phyloP scores from a whole-genome alignment of 1,140 invertebrate species.

The Solenopsis invicta region DNA sequence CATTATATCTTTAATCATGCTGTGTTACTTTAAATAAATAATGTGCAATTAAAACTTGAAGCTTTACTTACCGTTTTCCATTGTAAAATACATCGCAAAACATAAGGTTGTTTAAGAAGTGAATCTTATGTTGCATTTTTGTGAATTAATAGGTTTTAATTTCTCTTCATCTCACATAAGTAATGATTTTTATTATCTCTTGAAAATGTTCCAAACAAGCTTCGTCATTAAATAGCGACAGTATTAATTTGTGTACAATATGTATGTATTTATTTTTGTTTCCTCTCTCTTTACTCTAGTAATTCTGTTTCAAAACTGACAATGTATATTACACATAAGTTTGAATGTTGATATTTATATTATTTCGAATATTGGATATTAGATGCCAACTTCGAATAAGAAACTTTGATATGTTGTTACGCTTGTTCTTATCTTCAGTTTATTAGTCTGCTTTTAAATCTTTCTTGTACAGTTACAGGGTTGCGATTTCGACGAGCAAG shows the following conservation, averaged over 20 bases:
- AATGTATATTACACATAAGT: neutral
- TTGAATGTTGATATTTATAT: neutral
- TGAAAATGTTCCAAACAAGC: too few relatives aligned
- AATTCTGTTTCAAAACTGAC: neutral
- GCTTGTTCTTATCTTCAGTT: neutral
- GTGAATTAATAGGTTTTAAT: neutral
- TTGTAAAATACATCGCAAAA: constrained; percentile 14
- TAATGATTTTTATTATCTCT: too few relatives aligned
- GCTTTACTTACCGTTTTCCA: neutral
- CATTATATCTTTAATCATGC: constrained; percentile 31
- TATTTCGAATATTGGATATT: neutral
- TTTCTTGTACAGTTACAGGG: constrained; percentile 33
- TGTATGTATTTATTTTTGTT: neutral
- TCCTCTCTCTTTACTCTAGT: neutral
- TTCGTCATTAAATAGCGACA: too few relatives aligned
- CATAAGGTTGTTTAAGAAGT: neutral
- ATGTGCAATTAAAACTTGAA: constrained; percentile 20
- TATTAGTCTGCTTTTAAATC: neutral
- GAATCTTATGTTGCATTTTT: neutral
- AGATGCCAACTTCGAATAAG: neutral
- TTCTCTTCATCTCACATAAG: neutral
- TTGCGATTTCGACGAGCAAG: neutral
- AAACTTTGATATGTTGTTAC: neutral
- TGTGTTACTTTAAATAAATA: constrained; percentile 36
- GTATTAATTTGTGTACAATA: neutral